Percentiles rank a stretch among this genome's conserved stretches.
These are phyloP conservation scores for Tupaia tana DNA, from an alignment of 2,113 vertebrate genomes.

Conservation along the genomic window DNA sequence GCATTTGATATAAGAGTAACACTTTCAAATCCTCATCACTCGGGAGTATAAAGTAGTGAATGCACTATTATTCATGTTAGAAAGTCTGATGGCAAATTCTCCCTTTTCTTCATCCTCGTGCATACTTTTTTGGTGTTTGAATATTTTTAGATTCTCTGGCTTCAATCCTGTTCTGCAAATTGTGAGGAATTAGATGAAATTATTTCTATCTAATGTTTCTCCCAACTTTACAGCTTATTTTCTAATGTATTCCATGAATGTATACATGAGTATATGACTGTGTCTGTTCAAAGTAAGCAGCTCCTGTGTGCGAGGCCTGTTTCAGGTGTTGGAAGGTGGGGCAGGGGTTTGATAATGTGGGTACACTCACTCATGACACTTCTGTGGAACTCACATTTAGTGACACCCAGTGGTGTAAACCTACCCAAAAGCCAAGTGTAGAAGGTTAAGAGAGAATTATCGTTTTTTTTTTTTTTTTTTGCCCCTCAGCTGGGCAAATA, in stretches of 20 bases:
- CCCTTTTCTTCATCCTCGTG: background rate
- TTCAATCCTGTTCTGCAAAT: background rate
- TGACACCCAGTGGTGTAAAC: background rate
- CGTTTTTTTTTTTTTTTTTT: too few species aligned
- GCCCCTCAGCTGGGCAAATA: conserved; percentile 55
- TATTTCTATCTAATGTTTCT: background rate
- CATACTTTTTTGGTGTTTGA: background rate
- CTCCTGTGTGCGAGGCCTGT: background rate
- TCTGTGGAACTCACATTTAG: background rate
- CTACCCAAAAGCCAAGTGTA: background rate
- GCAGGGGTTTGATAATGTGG: background rate
- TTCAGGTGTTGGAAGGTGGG: background rate
- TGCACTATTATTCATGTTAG: background rate
- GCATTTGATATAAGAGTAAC: background rate
- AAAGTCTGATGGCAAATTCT: background rate
- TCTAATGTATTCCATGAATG: background rate
- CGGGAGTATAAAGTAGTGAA: background rate
- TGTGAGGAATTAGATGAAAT: background rate
- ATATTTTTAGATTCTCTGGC: background rate
- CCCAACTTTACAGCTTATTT: background rate
- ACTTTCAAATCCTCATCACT: background rate
- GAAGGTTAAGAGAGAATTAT: conserved; percentile 43
- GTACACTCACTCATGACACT: background rate
- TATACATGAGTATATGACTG: too few species aligned
- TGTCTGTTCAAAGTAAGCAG: background rate